Base-by-base conservation (phyloP, 2,888 invertebrate species). In the Carterocephalus palaemon region DNA sequence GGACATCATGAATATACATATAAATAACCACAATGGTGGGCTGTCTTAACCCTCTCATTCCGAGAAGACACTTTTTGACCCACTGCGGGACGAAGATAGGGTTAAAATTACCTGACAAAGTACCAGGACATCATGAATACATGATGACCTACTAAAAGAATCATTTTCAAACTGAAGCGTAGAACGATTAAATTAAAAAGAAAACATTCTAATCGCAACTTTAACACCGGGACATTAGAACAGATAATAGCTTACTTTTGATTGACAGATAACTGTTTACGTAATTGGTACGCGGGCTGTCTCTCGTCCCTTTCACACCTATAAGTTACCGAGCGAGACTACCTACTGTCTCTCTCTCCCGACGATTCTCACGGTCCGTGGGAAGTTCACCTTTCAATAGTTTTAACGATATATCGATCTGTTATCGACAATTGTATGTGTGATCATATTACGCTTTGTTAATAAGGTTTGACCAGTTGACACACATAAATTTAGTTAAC, bases 301-400 rank as follows among this genome's bases (percentile, higher is more conserved):
- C 15, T 13, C 9, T 39, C 22, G 28, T 55, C 55, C 45, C 49
- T 22, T 37, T 61, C 54, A 22, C 54, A 28, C 54, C 8, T 32
- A 32, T 32, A 4, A 22, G 31, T 31, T 37, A 24, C 3, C 9
- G 24, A 38, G 33, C 38, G 37, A 45, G 45, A 39, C 28, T 32
- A n/a, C 20, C 20, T 12, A 6, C 33, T 23, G 4, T 47, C 48
- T 49, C 48, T 53, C 48, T 42, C 52, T 39, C 48, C 47, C 53
- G 16, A 3, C 53, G 40, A 56, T 56, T 69, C 69, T 63, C 69
- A 70, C 67, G 67, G 55, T 57, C 59, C 70, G 70, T 70, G 70
- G 62, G 70, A 70, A 70, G 63, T 56, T 67, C 70, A 70, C 70
- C 70, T 70, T 70, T 70, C 57, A 45, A 57, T 52, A 51, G 36